Conservation (phyloP, 2,888 invertebrate genomes). For the Cephus sareptanus region DNA sequence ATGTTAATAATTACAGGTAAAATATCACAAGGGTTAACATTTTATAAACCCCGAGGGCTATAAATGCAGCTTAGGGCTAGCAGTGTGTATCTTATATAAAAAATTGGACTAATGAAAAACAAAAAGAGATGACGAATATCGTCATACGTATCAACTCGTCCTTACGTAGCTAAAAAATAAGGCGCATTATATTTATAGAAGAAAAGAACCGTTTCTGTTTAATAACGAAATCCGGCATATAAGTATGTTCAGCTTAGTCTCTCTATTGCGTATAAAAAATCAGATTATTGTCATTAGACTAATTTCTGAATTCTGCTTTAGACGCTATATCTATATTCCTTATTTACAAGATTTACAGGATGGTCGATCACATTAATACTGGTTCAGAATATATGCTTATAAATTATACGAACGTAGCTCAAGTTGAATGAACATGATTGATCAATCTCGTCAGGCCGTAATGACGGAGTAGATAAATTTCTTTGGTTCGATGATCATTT, state of each 20-base stretch:
- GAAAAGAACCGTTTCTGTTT: not conserved
- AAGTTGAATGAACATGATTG: not conserved
- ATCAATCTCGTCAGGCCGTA: not conserved
- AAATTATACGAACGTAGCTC: not conserved
- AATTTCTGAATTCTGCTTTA: not conserved
- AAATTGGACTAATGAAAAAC: not conserved
- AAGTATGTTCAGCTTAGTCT: not conserved
- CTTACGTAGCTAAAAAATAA: not conserved
- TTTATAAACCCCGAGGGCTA: not conserved
- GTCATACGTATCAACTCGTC: not conserved
- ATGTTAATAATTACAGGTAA: not conserved
- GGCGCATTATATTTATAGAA: not conserved
- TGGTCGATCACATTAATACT: conserved; percentile 50
- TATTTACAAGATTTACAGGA: conserved; percentile 57
- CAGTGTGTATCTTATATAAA: not conserved
- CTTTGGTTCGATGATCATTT: not conserved
- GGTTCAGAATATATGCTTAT: conserved; percentile 30
- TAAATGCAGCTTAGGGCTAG: not conserved
- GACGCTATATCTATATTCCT: conserved; percentile 4
- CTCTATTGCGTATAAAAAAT: not conserved
- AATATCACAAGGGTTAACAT: conserved; percentile 2
- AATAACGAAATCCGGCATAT: not conserved
- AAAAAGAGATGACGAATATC: not conserved
- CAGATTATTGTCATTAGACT: not conserved
- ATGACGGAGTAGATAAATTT: not conserved